phyloP scores from a whole-genome alignment of 2,797 vertebrate species.

The Spinibarbus caldwelli region DNA sequence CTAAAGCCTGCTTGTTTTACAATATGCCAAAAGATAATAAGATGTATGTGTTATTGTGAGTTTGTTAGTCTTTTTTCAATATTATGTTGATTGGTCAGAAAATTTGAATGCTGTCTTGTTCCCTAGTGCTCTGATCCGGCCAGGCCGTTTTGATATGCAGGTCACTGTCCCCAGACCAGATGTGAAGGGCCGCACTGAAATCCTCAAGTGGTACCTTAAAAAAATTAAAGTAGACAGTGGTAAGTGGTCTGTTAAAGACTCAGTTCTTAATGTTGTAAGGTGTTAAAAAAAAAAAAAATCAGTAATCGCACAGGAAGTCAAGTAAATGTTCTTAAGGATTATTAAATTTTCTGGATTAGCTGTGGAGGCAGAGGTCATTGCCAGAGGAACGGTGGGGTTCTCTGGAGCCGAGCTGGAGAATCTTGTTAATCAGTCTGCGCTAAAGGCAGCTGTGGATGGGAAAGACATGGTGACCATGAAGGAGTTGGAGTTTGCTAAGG shows the following conservation, averaged over 20 bases:
- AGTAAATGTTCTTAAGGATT: not conserved
- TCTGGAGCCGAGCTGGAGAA: conserved; percentile 98
- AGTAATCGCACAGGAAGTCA: not conserved
- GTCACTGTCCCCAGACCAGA: conserved; percentile 97
- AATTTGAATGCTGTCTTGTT: not conserved
- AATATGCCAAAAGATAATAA: not conserved
- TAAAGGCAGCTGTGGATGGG: conserved; percentile 96
- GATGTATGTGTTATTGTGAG: not conserved
- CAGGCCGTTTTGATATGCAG: conserved; percentile 98
- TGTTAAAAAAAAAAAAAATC: too few species aligned
- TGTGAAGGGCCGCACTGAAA: conserved; percentile 95
- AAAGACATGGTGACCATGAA: conserved; percentile 98
- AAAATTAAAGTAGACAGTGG: conserved; percentile 95
- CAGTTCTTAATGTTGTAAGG: not conserved
- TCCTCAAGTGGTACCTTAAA: conserved; percentile 96
- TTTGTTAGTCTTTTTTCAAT: not conserved
- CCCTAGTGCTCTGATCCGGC: conserved; percentile 91
- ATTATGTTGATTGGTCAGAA: not conserved
- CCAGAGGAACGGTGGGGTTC: conserved; percentile 97
- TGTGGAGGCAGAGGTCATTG: conserved; percentile 92
- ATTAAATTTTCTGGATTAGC: conserved; percentile 71
- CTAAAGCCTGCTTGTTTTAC: not conserved
- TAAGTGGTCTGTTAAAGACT: conserved; percentile 47
- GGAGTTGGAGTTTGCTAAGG: conserved; percentile 96
- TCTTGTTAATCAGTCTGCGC: conserved; percentile 97